Evolutionary conservation across 2,113 vertebrate species (phyloP).

Genomic region (Bubo scandiacus): DNA sequence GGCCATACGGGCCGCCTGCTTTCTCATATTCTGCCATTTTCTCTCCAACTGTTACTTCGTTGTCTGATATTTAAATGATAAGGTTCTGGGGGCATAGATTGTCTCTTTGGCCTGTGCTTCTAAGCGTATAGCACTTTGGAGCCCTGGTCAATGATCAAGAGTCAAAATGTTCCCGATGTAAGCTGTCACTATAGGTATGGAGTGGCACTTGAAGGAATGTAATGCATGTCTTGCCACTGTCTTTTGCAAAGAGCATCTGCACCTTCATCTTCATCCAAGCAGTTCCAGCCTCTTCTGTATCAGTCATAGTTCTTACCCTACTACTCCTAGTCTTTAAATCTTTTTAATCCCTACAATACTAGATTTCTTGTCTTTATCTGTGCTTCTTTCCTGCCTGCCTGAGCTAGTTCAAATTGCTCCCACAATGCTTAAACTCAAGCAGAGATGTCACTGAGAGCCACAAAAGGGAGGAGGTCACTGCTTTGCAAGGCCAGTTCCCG

Average conservation of each 20-base stretch:
- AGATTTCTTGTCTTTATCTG: neutral
- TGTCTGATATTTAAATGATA: neutral
- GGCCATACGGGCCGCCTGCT: neutral
- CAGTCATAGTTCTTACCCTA: neutral
- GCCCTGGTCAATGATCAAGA: neutral
- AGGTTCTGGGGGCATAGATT: neutral
- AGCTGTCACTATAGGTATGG: neutral
- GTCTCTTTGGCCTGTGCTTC: neutral
- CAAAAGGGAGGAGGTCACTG: neutral
- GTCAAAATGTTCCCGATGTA: neutral
- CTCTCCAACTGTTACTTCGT: neutral
- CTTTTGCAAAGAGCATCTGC: neutral
- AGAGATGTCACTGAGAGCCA: neutral
- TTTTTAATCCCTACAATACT: neutral
- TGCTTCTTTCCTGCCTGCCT: neutral
- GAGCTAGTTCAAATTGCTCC: neutral
- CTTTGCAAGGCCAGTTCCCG: neutral
- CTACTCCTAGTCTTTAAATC: neutral
- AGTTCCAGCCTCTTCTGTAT: neutral
- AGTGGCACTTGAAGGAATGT: conserved; percentile 14
- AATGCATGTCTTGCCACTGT: neutral
- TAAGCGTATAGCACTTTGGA: neutral
- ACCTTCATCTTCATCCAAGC: neutral
- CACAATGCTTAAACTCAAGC: neutral
- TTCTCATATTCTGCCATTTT: neutral